phyloP scores from a whole-genome alignment of 2,888 invertebrate species.

The Stictocephala bisonia region DNA sequence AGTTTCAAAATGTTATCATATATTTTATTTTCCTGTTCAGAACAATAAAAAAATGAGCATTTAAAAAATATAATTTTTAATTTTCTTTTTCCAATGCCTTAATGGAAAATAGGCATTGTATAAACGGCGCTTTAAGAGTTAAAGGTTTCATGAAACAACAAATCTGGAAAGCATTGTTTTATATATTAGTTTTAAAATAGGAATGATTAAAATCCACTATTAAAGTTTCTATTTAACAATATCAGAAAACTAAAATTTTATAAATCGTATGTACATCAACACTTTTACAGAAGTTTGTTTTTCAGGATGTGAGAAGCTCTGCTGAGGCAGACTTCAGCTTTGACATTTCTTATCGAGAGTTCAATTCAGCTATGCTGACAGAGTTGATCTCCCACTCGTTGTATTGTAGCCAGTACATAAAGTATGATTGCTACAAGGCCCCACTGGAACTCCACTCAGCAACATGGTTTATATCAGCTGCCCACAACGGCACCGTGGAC shows the following conservation, averaged over 20 bases:
- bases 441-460: constrained; percentile 88
- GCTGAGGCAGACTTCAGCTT: constrained; percentile 85
- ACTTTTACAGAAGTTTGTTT: constrained; percentile 32
- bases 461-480: constrained; percentile 89
- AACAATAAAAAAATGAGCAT: too few species aligned
- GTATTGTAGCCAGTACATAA: constrained; percentile 89
- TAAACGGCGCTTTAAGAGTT: too few species aligned
- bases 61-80: too few species aligned
- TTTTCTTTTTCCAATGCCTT: too few species aligned
- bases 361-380: constrained; percentile 90
- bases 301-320: constrained; percentile 81
- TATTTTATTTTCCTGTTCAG: too few species aligned
- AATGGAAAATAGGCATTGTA: too few species aligned
- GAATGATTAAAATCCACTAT: too few species aligned
- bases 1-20: too few species aligned
- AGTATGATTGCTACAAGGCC: constrained; percentile 90
- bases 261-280: not conserved
- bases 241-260: too few species aligned
- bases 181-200: too few species aligned
- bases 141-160: too few species aligned
- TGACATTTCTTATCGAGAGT: constrained; percentile 88
- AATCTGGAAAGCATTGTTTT: not conserved
- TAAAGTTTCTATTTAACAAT: constrained; percentile 42
- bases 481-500: constrained; percentile 78
- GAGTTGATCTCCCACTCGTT: constrained; percentile 90